Base-by-base conservation (phyloP, 2,888 invertebrate genomes). In the Idaea straminata region DNA sequence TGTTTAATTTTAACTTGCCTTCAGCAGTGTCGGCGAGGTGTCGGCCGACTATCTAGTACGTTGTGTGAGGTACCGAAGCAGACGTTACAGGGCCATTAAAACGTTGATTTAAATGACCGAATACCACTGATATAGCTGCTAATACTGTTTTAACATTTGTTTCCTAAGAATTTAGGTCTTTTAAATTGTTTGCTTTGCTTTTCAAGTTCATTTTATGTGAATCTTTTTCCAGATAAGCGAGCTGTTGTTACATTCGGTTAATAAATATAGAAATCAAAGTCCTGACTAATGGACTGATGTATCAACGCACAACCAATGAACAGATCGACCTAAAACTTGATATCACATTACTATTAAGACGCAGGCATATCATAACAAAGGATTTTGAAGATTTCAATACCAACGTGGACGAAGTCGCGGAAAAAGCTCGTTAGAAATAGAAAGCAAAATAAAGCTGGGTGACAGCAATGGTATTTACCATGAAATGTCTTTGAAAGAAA, bases 201-300 rank as follows among this genome's bases (percentile, higher is more conserved):
- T 74, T 70, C 64, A 73, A 70, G 77, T 70, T 75, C 77, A 69
- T 74, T 73, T 77, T 76, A 62, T 47, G 36, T 36, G 10, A 47
- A 47, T 47, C 7, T 47, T 47, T 47, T 47, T 47, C 13, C 10
- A 47, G 4, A 7, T 47, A 47, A 47, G 47, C 5, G 6, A 47
- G 47, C 10, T 47, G 47, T 47, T 47, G 47, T 47, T 47, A 47
- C 13, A 47, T 47, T 47, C 7, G 13, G 25, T 25, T 25, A 3
- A 25, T 25, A 25, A 2, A 25, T 25, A 25, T 25, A 25, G 1
- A 25, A 25, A 2, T 25, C 25, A 25, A 25, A 25, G 25, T 25
- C 25, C 25, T 25, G 25, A 25, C 25, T 25, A 3, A 25, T 25
- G 3, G 2, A 25, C 25, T 25, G 25, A 25, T 25, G 25, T 25